Evolutionary conservation across 92 coral and sea anemone species (phyloP), one percentile per base, ranked within the genome.

Genomic region (Muricea muricata): DNA sequence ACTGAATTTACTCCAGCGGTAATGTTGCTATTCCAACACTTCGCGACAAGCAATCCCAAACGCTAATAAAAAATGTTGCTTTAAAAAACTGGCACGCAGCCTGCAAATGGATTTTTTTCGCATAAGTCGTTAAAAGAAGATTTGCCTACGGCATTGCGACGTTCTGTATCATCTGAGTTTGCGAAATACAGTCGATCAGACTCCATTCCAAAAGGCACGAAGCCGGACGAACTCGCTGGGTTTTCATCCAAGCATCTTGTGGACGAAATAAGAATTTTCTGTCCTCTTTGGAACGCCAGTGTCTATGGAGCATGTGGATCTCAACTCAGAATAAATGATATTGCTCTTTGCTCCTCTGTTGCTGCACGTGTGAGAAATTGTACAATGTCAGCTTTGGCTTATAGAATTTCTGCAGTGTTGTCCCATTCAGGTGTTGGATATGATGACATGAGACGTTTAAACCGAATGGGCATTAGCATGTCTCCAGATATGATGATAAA

Each of bases 251-350:
- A 79, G 46, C 74, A 18, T 40, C 18, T 57, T 20, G 39, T 40
- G 26, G 39, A 79, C 35, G 84, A 79, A 58, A 74, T 60, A 32
- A 82, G 42, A 84, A 60, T 46, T 75, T 52, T 73, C 55, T 45
- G 30, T 13, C 88, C 88, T 20, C 25, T 85, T 29, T 85, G 79
- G 70, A 85, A 75, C 42, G 54, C 88, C 31, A 47, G 80, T 18
- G 47, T 85, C 14, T 41, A 21, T 40, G 69, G 88, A 68, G 48
- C 87, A 67, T 41, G 87, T 50, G 87, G 67, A 47, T 80, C 87
- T 25, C 68, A 81, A 31, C 40, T 28, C 42, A 61, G 73, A 29
- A 65, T 73, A 11, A 56, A 72, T 25, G 73, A 74, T 32, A 6
- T 79, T 21, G 54, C 74, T 26, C 84, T 20, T 79, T 58, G 28